These are phyloP conservation scores for Mus pahari DNA, from an alignment of 2,113 vertebrate genomes.

Conservation along the genomic window DNA sequence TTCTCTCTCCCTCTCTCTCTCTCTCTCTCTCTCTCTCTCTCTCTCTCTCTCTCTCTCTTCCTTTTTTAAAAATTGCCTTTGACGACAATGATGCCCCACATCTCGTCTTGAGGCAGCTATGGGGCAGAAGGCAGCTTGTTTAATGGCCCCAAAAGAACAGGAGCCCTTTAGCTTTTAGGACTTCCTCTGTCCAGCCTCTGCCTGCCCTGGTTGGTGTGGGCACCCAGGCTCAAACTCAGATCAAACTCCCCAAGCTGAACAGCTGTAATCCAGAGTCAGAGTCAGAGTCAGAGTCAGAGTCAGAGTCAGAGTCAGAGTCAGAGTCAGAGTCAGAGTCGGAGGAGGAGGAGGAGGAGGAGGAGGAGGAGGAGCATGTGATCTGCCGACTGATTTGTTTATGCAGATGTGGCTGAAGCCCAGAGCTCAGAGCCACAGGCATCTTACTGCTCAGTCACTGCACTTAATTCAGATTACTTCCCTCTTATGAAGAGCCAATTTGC, in stretches of 20 bases:
- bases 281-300: background rate
- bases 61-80: slow-evolving; percentile 27
- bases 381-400: slow-evolving; percentile 57
- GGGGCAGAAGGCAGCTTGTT: slow-evolving; percentile 26
- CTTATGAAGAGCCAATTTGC: slow-evolving; percentile 72
- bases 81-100: slow-evolving; percentile 16
- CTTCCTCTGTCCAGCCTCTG: slow-evolving; percentile 1
- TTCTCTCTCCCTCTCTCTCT: background rate
- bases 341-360: background rate
- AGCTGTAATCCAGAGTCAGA: background rate
- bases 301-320: background rate
- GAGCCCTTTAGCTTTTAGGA: slow-evolving; percentile 15
- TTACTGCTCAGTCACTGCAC: background rate
- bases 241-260: slow-evolving; percentile 45
- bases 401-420: slow-evolving; percentile 14
- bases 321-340: background rate
- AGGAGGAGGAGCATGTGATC: background rate
- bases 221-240: slow-evolving; percentile 36
- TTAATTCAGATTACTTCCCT: slow-evolving; percentile 73
- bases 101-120: slow-evolving; percentile 25
- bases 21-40: background rate
- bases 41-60: background rate
- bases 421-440: slow-evolving; percentile 26
- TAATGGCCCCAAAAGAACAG: background rate
- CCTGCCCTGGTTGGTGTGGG: slow-evolving; percentile 60